Base-by-base conservation (phyloP, 2,113 vertebrate genomes). In the Choloepus hoffmanni region DNA sequence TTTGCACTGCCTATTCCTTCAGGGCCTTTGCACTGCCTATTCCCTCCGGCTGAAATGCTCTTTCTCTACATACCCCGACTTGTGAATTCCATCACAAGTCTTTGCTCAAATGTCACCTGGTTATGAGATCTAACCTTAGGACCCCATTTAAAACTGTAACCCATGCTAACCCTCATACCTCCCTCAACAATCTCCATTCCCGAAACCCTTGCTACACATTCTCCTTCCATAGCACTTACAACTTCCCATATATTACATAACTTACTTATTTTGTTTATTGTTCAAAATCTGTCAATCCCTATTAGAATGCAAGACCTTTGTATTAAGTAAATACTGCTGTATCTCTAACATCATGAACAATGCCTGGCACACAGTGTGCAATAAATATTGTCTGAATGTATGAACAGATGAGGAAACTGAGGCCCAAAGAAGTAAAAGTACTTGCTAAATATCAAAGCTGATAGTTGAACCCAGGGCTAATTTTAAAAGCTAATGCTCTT, bases 121-220 rank as follows among this genome's bases (percentile, higher is more conserved):
- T 50, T 55, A 55, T 28, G 40, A 92, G 11, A 4, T 58, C 19
- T 89, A 78, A 68, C 45, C 24, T 62, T 24, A 45, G 7, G 2
- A 43, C 8, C 86, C 8, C 65, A 78, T 58, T 92, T 81, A 40
- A 95, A 95, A 77, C 60, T 81, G 21, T 7, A 89, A 85, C 85
- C 18, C 55, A 36, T 18, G 28, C 11, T 19, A 68, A 85, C 2
- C 10, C 58, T 92, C n/a, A 45, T 16, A 43, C 28, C 76, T 92
- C 19, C 30, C 58, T 82, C 15, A 94, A 82, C 94, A 72, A 21
- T 65, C 16, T 77, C 26, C 53, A 82, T 55, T 55, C 28, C 16
- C 63, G 16, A 77, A 55, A 50, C 21, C 11, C 19, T 36, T 63
- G 13, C 6, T 95, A 21, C 30, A 70, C 26, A 70, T 72, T 92